Conservation (phyloP, 2,888 invertebrate species). For the Charanyca ferruginea region DNA sequence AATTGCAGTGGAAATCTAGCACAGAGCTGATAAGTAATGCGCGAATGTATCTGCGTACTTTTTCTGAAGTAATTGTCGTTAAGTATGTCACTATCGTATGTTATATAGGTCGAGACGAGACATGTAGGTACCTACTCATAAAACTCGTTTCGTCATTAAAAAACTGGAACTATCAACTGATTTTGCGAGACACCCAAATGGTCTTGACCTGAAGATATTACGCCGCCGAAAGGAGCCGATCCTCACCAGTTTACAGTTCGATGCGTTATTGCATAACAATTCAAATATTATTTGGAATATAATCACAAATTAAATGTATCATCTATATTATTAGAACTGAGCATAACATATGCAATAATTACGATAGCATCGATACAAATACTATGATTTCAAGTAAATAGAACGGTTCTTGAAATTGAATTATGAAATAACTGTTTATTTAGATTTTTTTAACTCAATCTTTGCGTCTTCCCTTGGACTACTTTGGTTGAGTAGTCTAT, state of each 20-base stretch:
- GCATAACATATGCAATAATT: not conserved
- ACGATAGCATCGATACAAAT: not conserved
- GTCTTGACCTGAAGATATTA: conserved; percentile 54
- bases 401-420: not conserved
- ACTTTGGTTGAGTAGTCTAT: conserved; percentile 36
- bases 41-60: conserved; percentile 4
- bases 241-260: conserved; percentile 27
- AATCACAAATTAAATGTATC: not conserved
- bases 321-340: conserved; percentile 1
- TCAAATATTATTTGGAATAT: not conserved
- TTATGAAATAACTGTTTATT: conserved; percentile 26
- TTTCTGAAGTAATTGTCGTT: conserved; percentile 11
- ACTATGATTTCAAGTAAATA: not conserved
- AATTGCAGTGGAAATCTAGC: conserved; percentile 16
- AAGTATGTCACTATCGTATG: conserved; percentile 39
- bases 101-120: conserved; percentile 48
- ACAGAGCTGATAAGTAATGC: conserved; percentile 39
- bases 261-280: conserved; percentile 36
- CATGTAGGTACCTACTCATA: conserved; percentile 6
- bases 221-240: conserved; percentile 10
- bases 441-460: conserved; percentile 9
- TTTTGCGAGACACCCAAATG: conserved; percentile 46
- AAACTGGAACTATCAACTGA: conserved; percentile 55
- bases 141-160: conserved; percentile 54
- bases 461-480: conserved; percentile 38